Percentiles rank a stretch among this genome's conserved stretches.
Conservation (phyloP, 2,797 vertebrate genomes). For the Bovichtus diacanthus region DNA sequence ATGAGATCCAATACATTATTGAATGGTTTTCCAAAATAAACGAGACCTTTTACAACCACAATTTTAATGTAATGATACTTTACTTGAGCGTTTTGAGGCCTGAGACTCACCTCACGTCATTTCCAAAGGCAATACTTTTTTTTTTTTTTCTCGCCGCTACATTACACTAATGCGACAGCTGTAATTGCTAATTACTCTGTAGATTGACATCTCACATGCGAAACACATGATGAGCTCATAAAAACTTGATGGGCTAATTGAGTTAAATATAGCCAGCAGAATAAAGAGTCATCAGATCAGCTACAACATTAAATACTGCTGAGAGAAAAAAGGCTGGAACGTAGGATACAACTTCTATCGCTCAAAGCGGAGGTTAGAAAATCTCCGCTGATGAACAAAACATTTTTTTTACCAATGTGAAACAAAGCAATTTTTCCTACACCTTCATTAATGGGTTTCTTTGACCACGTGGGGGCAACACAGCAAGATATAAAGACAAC, state of each 20-base stretch:
- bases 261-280: constrained; percentile 3
- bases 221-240: constrained; percentile 7
- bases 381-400: background rate
- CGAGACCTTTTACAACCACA: background rate
- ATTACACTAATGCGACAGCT: constrained; percentile 11
- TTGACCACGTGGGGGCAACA: background rate
- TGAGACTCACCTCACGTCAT: background rate
- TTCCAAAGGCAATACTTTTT: background rate
- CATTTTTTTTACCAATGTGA: background rate
- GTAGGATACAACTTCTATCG: background rate
- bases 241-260: background rate
- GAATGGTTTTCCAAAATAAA: background rate
- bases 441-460: background rate
- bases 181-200: constrained; percentile 3
- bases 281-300: background rate
- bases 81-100: background rate
- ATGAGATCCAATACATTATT: background rate
- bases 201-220: constrained; percentile 16
- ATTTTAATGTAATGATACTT: constrained; percentile 8
- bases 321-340: background rate
- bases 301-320: background rate
- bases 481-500: background rate
- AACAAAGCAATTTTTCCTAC: background rate
- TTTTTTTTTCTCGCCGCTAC: background rate
- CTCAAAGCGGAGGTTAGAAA: background rate